Evolutionary conservation across 2,888 invertebrate species (phyloP).

Genomic region (Tipula confusa): DNA sequence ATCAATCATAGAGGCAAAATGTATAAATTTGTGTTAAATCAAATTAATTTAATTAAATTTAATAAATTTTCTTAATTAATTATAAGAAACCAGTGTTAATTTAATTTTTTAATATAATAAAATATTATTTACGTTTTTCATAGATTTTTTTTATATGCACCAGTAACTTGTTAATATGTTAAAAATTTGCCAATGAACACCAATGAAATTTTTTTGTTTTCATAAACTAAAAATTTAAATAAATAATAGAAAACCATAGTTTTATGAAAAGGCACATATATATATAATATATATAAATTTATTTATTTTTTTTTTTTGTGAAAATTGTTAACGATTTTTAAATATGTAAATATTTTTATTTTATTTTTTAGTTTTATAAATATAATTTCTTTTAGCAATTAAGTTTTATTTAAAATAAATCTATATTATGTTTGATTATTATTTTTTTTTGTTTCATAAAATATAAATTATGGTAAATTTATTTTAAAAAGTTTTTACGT

Average conservation of each 20-base stretch:
- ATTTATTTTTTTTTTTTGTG: not conserved
- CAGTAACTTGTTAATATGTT: not conserved
- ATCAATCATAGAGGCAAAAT: not conserved
- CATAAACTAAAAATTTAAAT: not conserved
- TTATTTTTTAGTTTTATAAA: not conserved
- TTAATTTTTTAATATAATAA: not conserved
- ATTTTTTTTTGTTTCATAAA: not conserved
- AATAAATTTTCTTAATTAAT: not conserved
- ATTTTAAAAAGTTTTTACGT: not conserved
- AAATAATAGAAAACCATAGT: not conserved
- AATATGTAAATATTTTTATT: not conserved
- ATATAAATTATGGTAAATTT: not conserved
- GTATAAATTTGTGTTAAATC: not conserved
- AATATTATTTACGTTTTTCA: not conserved
- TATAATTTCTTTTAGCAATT: not conserved
- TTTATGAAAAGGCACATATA: conserved; percentile 6
- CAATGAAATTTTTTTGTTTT: not conserved
- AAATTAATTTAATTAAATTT: not conserved
- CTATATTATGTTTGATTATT: not conserved
- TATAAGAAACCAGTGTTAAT: not conserved
- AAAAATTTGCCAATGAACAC: not conserved
- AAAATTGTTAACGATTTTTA: conserved; percentile 25
- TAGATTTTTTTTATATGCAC: conserved; percentile 25
- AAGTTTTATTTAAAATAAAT: not conserved
- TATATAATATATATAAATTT: conserved; percentile 15